These are phyloP conservation scores for Lanistes nyassanus DNA, from an alignment of 1,140 invertebrate species.

Conservation along the genomic window DNA sequence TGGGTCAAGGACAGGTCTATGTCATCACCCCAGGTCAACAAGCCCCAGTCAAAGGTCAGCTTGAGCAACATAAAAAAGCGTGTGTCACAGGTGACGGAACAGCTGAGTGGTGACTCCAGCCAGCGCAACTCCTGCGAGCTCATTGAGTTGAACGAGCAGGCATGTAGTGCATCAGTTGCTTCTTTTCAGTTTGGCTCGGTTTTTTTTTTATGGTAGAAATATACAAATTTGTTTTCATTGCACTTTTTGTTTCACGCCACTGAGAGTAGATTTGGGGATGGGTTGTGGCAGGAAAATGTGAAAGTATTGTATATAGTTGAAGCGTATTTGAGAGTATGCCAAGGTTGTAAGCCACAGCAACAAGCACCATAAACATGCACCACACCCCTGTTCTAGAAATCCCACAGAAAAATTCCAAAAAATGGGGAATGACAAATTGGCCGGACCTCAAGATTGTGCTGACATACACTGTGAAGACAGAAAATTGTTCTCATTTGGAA, in stretches of 20 bases:
- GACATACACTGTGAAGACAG: no score
- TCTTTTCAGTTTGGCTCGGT: slow-evolving; percentile 29
- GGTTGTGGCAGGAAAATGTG: no score
- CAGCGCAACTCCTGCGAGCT: slow-evolving; percentile 52
- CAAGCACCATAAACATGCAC: no score
- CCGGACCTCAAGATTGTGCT: no score
- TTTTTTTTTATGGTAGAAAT: slow-evolving; percentile 21
- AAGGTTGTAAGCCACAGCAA: no score
- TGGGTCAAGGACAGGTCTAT: slow-evolving; percentile 43
- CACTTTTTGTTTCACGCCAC: background rate
- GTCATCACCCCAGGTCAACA: slow-evolving; percentile 28
- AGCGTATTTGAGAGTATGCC: no score
- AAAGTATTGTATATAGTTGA: no score
- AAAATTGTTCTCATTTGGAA: no score
- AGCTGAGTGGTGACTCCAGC: slow-evolving; percentile 45
- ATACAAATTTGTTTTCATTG: background rate
- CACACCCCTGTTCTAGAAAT: no score
- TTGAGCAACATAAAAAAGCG: slow-evolving; percentile 46
- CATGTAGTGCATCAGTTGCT: slow-evolving; percentile 40
- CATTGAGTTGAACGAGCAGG: slow-evolving; percentile 58
- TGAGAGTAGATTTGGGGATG: no score
- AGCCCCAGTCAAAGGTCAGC: slow-evolving; percentile 42
- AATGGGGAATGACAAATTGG: no score
- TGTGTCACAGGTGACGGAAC: slow-evolving; percentile 48
- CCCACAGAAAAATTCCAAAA: no score